Percentiles rank a stretch among this genome's conserved stretches.
Conservation (phyloP, 2,113 vertebrate species). For the Tragelaphus strepsiceros region DNA sequence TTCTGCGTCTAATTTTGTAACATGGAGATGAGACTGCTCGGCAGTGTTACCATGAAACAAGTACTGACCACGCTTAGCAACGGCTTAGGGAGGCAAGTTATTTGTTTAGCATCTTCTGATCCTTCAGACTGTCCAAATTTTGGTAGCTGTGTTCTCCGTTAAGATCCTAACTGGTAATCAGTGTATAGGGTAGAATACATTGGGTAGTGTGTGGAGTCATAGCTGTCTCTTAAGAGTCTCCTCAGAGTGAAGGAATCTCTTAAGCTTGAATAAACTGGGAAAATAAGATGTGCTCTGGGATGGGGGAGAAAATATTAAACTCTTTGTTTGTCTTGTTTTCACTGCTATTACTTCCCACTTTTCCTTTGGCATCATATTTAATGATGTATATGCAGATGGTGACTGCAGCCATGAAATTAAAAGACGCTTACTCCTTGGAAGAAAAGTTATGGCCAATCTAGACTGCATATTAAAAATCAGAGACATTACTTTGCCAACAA, state of each 20-base stretch:
- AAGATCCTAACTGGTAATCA: neutral
- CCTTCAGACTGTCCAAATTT: neutral
- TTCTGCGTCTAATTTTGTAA: neutral
- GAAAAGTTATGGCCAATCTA: too few relatives aligned
- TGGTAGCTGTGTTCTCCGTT: neutral
- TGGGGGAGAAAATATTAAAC: neutral
- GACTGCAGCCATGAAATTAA: too few relatives aligned
- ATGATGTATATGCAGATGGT: neutral
- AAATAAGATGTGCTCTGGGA: neutral
- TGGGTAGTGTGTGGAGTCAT: neutral
- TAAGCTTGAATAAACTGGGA: neutral
- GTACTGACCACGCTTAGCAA: neutral
- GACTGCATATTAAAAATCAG: too few relatives aligned
- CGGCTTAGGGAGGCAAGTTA: neutral
- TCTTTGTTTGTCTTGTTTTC: neutral
- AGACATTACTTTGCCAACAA: too few relatives aligned
- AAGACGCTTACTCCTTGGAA: too few relatives aligned
- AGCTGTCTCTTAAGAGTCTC: neutral
- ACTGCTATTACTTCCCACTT: neutral
- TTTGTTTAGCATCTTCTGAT: neutral
- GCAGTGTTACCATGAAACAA: accelerated
- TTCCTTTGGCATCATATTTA: neutral
- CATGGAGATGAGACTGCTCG: neutral
- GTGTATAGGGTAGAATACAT: neutral
- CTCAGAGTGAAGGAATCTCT: neutral